Base-by-base conservation (phyloP, 2,888 invertebrate species). In the Bembecia ichneumoniformis region DNA sequence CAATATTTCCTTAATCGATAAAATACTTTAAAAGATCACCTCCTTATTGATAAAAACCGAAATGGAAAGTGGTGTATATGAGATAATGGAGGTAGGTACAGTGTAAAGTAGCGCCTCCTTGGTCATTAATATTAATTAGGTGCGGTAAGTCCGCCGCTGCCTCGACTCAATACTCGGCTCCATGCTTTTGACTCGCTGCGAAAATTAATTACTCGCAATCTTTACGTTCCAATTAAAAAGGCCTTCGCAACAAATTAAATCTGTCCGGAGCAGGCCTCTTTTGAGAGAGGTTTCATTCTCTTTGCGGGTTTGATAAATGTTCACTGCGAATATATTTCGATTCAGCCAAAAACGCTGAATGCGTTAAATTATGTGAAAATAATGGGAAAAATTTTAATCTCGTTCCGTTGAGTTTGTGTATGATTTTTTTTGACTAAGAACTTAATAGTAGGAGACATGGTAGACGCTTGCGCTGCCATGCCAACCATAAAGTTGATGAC, bases 221-320 rank as follows among this genome's bases (percentile, higher is more conserved):
- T 87, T 87, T 87, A 87, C 87, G 82, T 86, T 87, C 86, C 86
- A 87, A 87, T 87, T 87, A 87, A 86, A 86, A 87, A 87, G 77
- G 86, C 86, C 87, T 87, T 87, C 81, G 87, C 83, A 83, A 87
- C 87, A 87, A 87, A 87, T 87, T 87, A 87, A 87, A 87, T 87
- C 87, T 87, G 87, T 87, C 87, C 80, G 75, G 71, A 77, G 79
- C 87, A 87, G 84, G 80, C 81, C 77, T 76, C 84, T 82, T 86
- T 87, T 82, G 77, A 86, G 86, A 83, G 82, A 82, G 82, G 81
- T 82, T 82, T 84, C 81, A 81, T 84, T 86, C 79, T 82, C 84
- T 86, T 87, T 86, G 87, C 86, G 77, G 76, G 77, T 77, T 84
- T 87, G 87, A 87, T 87, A 86, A 87, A 87, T 87, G 87, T 83